Percentiles rank a stretch among this genome's conserved stretches.
phyloP scores from a whole-genome alignment of 2,888 invertebrate genomes.

The Drosophila affinis region DNA sequence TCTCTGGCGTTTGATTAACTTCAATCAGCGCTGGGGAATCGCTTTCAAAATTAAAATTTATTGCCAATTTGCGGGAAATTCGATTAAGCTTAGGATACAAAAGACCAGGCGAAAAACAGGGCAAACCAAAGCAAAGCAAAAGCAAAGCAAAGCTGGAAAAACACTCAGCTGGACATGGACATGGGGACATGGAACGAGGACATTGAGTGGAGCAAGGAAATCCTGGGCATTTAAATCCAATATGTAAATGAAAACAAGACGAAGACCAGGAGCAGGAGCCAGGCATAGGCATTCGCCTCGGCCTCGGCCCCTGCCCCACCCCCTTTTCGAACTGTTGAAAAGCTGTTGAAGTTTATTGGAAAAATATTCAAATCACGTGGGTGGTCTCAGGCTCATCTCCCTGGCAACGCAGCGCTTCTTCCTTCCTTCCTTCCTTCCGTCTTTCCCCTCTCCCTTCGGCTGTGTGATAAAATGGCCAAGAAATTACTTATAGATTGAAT shows the following conservation, averaged over 20 bases:
- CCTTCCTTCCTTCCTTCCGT: constrained; percentile 1
- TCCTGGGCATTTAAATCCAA: constrained; percentile 76
- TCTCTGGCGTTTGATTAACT: constrained; percentile 63
- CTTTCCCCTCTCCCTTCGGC: background rate
- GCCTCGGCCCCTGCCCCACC: background rate
- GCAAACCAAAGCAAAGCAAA: background rate
- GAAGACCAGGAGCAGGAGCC: constrained; percentile 1
- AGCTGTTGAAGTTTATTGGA: constrained; percentile 80
- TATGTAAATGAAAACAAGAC: constrained; percentile 65
- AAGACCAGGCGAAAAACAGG: constrained; percentile 21
- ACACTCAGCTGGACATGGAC: constrained; percentile 70
- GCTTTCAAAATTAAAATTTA: constrained; percentile 78
- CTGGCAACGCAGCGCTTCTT: constrained; percentile 19
- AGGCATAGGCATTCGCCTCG: background rate
- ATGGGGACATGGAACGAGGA: constrained; percentile 4
- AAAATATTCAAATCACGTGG: constrained; percentile 81
- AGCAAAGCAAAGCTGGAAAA: constrained; percentile 52
- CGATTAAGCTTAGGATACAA: constrained; percentile 75
- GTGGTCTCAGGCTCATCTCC: constrained; percentile 59
- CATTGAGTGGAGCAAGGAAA: constrained; percentile 46
- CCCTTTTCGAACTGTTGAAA: constrained; percentile 63
- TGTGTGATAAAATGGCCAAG: constrained; percentile 74
- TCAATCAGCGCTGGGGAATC: constrained; percentile 65
- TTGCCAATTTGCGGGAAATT: constrained; percentile 80
- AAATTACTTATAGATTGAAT: constrained; percentile 78